Percentiles rank a stretch among this genome's conserved stretches.
Evolutionary conservation across 2,113 vertebrate genomes (phyloP).

Genomic region (Brachirus orientalis): DNA sequence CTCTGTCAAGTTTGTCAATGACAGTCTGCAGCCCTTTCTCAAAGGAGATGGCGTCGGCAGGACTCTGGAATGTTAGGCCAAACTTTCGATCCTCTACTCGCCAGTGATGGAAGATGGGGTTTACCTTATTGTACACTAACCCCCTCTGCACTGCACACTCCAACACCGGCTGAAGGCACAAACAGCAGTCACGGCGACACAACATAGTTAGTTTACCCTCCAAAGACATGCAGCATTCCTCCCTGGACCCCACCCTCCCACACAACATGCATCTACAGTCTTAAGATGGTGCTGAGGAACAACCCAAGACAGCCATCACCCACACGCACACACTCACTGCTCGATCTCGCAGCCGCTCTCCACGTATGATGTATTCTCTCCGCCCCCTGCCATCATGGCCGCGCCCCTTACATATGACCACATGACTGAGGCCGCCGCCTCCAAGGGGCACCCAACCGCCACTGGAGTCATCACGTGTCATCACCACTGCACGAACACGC

Average conservation of each 20-base stretch:
- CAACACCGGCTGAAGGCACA: conserved; percentile 85
- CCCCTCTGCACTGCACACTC: conserved; percentile 89
- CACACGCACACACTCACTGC: conserved; percentile 88
- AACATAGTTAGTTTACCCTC: conserved; percentile 4
- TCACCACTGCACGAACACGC: conserved; percentile 94
- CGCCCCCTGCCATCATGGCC: conserved; percentile 84
- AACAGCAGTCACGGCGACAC: conserved; percentile 8
- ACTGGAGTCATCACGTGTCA: conserved; percentile 95
- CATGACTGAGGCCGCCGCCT: conserved; percentile 92
- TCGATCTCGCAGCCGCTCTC: conserved; percentile 92
- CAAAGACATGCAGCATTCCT: neutral
- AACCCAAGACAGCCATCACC: conserved; percentile 72
- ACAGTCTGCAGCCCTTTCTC: conserved; percentile 88
- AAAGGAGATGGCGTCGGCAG: conserved; percentile 89
- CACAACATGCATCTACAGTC: conserved; percentile 31
- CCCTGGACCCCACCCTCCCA: neutral
- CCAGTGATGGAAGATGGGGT: conserved; percentile 96
- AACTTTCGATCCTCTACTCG: conserved; percentile 91
- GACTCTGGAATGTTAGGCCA: conserved; percentile 93
- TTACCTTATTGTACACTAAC: conserved; percentile 93
- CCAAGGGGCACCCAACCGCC: conserved; percentile 94
- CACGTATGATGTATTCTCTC: conserved; percentile 89
- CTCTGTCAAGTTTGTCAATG: conserved; percentile 88
- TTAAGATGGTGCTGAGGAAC: conserved; percentile 44
- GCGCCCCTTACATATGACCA: conserved; percentile 89